phyloP scores from a whole-genome alignment of 1,140 invertebrate genomes.

The Solenopsis invicta region DNA sequence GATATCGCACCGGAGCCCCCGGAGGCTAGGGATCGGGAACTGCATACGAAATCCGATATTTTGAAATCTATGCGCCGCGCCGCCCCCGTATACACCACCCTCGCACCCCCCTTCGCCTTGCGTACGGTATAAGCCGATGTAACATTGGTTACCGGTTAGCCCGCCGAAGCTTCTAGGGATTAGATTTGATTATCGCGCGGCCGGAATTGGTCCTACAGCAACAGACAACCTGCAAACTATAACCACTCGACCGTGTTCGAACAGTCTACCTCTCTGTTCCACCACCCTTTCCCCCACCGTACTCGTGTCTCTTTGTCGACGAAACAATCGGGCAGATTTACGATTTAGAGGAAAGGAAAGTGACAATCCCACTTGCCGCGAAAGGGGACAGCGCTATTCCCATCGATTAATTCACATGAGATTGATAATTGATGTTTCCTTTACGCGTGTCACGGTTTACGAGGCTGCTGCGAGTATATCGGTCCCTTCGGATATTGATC shows the following conservation, averaged over 20 bases:
- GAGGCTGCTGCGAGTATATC: not conserved
- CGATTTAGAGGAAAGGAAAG: conserved; percentile 35
- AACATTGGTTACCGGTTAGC: conserved; percentile 79
- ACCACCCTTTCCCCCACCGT: not conserved
- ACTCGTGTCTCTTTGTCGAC: not conserved
- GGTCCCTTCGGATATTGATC: conserved; percentile 55
- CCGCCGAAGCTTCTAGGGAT: conserved; percentile 74
- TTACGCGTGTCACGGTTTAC: conserved; percentile 30
- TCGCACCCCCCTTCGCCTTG: conserved; percentile 25
- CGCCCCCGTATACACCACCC: not conserved
- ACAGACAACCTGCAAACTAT: conserved; percentile 56
- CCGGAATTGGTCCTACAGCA: conserved; percentile 51
- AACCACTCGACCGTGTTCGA: conserved; percentile 32
- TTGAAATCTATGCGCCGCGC: conserved; percentile 70
- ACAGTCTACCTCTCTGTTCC: not conserved
- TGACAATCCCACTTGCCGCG: not conserved
- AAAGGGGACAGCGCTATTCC: not conserved
- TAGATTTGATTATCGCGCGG: conserved; percentile 81
- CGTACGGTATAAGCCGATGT: conserved; percentile 74
- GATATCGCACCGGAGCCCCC: not conserved
- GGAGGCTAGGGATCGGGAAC: conserved; percentile 7
- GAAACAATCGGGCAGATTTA: conserved; percentile 53
- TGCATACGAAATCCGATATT: conserved; percentile 74
- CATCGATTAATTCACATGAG: conserved; percentile 27
- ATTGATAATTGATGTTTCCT: conserved; percentile 55